phyloP scores from a whole-genome alignment of 2,888 invertebrate species.

The Pachydiplax longipennis region DNA sequence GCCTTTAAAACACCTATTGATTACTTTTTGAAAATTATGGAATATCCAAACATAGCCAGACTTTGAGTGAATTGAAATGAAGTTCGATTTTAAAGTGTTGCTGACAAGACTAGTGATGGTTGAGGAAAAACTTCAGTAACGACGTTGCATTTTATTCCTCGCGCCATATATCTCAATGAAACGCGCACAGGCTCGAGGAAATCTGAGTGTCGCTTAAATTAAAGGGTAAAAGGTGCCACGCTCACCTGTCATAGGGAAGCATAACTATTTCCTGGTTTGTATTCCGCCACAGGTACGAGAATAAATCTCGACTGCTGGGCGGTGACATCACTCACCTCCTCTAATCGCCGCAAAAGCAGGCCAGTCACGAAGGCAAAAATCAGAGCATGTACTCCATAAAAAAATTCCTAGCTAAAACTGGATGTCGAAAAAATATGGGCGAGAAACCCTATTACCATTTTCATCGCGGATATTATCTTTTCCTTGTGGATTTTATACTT shows the following conservation, averaged over 20 bases:
- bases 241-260: neutral
- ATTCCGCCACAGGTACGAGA: constrained; percentile 28
- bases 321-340: constrained; percentile 1
- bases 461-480: constrained; percentile 24
- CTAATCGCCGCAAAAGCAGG: constrained; percentile 17
- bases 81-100: too few species aligned
- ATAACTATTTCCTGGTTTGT: neutral
- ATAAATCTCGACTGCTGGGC: neutral
- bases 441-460: constrained; percentile 9
- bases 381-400: neutral
- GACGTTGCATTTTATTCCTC: too few species aligned
- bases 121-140: too few species aligned
- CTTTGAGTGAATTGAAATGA: too few species aligned
- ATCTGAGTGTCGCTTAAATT: too few species aligned
- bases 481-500: neutral
- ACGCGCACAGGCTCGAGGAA: too few species aligned
- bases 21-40: too few species aligned
- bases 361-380: constrained; percentile 3
- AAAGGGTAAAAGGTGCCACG: too few species aligned
- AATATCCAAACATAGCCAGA: too few species aligned
- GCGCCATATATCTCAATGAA: too few species aligned
- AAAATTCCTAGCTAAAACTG: neutral
- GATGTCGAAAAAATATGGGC: neutral
- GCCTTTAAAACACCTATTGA: too few species aligned
- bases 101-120: too few species aligned